phyloP scores from a whole-genome alignment of 2,797 vertebrate genomes.

The Heterohyrax brucei region DNA sequence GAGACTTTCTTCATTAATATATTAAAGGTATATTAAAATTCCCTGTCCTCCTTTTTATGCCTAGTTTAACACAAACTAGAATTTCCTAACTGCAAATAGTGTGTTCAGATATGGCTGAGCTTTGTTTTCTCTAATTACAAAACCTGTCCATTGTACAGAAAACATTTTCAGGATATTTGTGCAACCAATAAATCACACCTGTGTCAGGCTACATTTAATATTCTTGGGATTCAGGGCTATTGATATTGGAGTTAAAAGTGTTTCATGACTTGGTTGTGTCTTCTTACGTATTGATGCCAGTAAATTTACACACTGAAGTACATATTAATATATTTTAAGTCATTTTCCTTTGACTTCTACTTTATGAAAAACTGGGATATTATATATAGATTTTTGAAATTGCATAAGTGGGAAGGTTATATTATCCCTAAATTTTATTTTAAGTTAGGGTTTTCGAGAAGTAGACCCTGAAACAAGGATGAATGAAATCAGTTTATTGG shows the following conservation, averaged over 20 bases:
- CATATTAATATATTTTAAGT: background rate
- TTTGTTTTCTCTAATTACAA: background rate
- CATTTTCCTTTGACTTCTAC: background rate
- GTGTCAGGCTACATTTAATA: background rate
- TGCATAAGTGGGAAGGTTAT: background rate
- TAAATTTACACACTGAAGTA: background rate
- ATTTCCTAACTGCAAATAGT: background rate
- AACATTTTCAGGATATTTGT: background rate
- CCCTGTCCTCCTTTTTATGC: background rate
- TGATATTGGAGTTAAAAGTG: background rate
- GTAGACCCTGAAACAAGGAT: background rate
- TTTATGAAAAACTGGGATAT: conserved; percentile 2
- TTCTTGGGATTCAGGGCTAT: background rate
- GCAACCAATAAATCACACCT: background rate
- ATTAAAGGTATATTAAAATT: background rate
- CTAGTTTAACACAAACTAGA: background rate
- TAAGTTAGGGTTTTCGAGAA: background rate
- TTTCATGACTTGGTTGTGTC: background rate
- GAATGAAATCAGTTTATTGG: background rate
- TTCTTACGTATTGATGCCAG: background rate
- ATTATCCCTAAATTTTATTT: background rate
- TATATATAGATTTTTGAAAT: background rate
- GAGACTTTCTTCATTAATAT: background rate
- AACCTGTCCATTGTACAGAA: background rate
- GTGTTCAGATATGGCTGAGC: background rate